Evolutionary conservation across 2,113 vertebrate genomes (phyloP), one percentile per base, ranked within the genome.

Genomic region (Sapajus apella): DNA sequence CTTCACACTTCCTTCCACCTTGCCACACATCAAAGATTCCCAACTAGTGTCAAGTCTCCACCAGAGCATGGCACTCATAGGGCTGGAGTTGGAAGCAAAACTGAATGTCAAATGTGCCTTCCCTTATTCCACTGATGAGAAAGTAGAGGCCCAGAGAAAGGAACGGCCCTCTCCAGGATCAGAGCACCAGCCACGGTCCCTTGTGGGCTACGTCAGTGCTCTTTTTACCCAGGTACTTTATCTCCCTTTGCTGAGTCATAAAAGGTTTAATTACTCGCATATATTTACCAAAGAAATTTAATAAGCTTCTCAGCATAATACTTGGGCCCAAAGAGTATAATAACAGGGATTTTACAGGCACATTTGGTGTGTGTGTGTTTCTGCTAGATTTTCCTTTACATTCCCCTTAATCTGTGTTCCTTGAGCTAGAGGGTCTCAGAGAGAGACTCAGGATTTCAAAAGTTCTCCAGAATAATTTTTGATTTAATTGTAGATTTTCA

Each of bases 11-110:
- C 35, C n/a, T 9, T 20, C 35, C 6, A 2, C 76, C 16, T 27
- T 17, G 4, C 5, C 23, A 18, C 30, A 14, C 0, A 0, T 9
- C 17, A 66, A 12, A 47, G n/a, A 21, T 18, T 52, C 23, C 37
- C 4, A 0, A 6, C 5, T 1, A 6, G 17, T 25, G 23, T 2
- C 45, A 16, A 27, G 6, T 32, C 43, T 45, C 50, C 66, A 5
- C 52, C n/a, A 35, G 77, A 87, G 37, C 1, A 23, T 0, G 2
- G 27, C 0, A 11, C 17, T 27, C 16, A 6, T 1, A 0, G 68
- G 37, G 1, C 30, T 61, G 43, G 40, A 43, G 61, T 1, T 11
- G 21, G 79, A 45, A 37, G 58, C n/a, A 55, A 68, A 55, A 16
- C 17, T 17, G 2, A 23, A 12, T 7, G 11, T 25, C 32, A 52